Base-by-base conservation (phyloP, 2,113 vertebrate genomes). In the Microcebus lehilahytsara region DNA sequence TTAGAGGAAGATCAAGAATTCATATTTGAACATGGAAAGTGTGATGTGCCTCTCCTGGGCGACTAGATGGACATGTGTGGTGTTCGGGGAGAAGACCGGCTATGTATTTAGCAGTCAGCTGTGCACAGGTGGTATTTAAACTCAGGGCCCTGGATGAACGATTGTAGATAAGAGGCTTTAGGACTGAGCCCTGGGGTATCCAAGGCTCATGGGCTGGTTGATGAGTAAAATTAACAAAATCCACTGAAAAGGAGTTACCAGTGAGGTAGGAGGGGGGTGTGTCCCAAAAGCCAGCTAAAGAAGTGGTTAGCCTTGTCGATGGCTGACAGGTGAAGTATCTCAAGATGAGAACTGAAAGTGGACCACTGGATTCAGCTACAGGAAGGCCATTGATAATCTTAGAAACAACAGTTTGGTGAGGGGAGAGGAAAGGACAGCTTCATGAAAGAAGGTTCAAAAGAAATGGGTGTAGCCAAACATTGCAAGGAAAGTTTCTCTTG, bases 161-260 rank as follows among this genome's bases (percentile, higher is more conserved):
- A 64, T 16, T 84, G 1, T 3, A 74, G 27, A 67, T 32, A 79
- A 92, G 34, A 85, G 37, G 27, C 9, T 46, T 83, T 46, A 94
- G n/a, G 46, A 30, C 25, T 67, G 8, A 92, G 66, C 8, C 51
- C 13, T 49, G 27, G 23, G 16, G 9, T 42, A 77, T 64, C 80
- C 71, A 84, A 69, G 42, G 58, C 32, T 71, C 56, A 46, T 12
- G 84, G 25, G 20, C 42, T 93, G 20, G 7, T 0, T 40, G 71
- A 74, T 56, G 60, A 74, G 75, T 85, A 87, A 95, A 77, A 81
- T 27, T 66, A 85, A 56, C 92, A 79, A 74, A 91, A 80, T 9
- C 58, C 32, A 19, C 17, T 22, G 40, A 42, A 42, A 75, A 64
- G 67, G 85, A 92, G 42, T 62, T 79, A 90, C 14, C 25, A 37